Evolutionary conservation across 2,797 vertebrate species (phyloP), one percentile per base, ranked within the genome.

Genomic region (Fundulus diaphanus): DNA sequence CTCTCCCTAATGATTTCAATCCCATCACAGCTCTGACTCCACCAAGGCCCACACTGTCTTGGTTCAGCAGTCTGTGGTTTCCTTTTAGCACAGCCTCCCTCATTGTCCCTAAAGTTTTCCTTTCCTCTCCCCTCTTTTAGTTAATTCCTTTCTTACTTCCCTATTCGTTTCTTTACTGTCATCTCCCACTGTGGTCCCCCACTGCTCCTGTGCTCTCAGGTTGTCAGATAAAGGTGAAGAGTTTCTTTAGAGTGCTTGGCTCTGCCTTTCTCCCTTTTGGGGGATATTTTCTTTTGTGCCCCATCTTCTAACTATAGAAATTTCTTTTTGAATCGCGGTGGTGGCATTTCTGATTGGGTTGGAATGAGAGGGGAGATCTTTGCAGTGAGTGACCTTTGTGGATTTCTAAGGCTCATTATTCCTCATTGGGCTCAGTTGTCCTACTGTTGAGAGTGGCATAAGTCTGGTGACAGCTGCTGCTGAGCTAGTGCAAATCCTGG

Each of bases 391-490:
- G 93, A 95, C 94, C 93, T 95, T 95, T 94, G 81, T 87, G 86
- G 89, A 83, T 92, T 93, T 93, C 91, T 94, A 93, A 93, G 91
- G 93, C 92, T 93, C 93, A 95, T 94, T 93, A 94, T 93, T 93
- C 90, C 89, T 92, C 85, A 80, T 90, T 80, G 89, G 86, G 78
- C 91, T 92, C 85, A 73, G 88, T 85, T 73, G 85, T 65, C 73
- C 78, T 85, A 7, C 91, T 78, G 82, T 78, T 78, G 90, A 88
- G 85, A 87, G 89, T 78, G 85, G 87, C 82, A 74, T 71, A 63
- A 79, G 84, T 84, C 82, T 83, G 40, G 83, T 85, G 90, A 87
- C 87, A 78, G 88, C 77, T 86, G 75, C 80, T 88, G 85, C 88
- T 90, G 86, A 78, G 86, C 77, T 77, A 37, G 48, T 69, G 87